Evolutionary conservation across 2,797 vertebrate genomes (phyloP), one percentile per base, ranked within the genome.

Genomic region (Apogon talboti): DNA sequence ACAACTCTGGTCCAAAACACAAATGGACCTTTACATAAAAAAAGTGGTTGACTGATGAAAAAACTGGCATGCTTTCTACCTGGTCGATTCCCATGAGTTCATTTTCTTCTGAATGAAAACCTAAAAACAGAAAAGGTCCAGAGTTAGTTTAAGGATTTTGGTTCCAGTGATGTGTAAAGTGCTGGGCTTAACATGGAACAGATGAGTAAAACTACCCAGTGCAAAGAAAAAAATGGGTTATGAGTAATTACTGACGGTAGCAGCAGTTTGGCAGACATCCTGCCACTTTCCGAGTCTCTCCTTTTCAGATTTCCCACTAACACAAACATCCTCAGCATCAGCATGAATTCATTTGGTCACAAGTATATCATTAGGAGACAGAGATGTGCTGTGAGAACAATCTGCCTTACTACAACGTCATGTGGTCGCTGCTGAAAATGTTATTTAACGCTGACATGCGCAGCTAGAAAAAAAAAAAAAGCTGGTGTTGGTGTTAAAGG

Each of bases 81-180:
- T 30, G 60, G 30, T 64, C 37, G 12, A 15, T 68, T 81, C 62
- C 51, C 50, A 9, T 47, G 11, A 60, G 16, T 21, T 86, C 58
- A 93, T 86, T 94, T 94, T 69, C 88, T 75, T 66, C 87, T 89
- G 82, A 94, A 94, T 65, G 93, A 94, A 89, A 94, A 94, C 86
- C 94, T 94, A 77, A 0, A 78, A 83, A 81, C 28, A 81, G 69
- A 80, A 79, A 54, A 61, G 13, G 24, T 50, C 9, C 35, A 71
- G 28, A 74, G 57, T 87, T 65, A 85, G 53, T 65, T 57, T 2
- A 19, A 49, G 10, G 15, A 58, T 18, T 41, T 16, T 46, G 6
- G 12, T 63, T 4, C 2, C 0, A 2, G 24, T 28, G 24, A 28
- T 28, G 24, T 28, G 24, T 28, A n/a, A 6, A 10, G 7, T 0